Evolutionary conservation across 2,113 vertebrate genomes (phyloP).

Genomic region (Nycticryphes semicollaris): DNA sequence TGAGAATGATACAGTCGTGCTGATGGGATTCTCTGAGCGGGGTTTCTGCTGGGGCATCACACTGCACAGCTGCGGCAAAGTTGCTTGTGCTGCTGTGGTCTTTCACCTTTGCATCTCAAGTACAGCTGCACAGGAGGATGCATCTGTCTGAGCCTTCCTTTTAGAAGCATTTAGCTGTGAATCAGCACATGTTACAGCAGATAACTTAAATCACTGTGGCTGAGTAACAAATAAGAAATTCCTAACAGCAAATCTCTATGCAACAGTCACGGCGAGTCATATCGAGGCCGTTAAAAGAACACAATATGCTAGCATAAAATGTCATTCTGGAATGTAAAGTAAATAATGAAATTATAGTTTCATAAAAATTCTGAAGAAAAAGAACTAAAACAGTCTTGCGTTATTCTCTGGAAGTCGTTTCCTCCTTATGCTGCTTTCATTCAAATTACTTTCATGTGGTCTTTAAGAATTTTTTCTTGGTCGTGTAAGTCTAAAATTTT

Average conservation of each 20-base stretch:
- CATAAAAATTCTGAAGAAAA: neutral
- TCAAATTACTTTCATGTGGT: neutral
- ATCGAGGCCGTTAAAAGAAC: neutral
- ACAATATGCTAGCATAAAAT: neutral
- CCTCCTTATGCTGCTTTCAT: neutral
- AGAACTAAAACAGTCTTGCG: neutral
- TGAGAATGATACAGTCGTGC: fast-evolving
- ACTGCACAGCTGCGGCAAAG: neutral
- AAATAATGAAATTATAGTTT: neutral
- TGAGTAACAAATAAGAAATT: neutral
- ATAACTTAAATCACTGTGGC: neutral
- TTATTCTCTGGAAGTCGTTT: neutral
- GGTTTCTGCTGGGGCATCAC: neutral
- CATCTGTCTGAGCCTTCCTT: neutral
- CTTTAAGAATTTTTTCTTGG: neutral
- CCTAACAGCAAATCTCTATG: neutral
- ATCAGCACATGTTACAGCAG: neutral
- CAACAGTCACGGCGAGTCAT: neutral
- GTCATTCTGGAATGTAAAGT: neutral
- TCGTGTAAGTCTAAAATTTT: neutral
- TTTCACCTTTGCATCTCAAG: neutral
- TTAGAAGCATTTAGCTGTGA: neutral
- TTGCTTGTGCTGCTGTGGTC: fast-evolving
- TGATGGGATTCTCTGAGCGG: neutral
- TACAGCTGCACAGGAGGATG: neutral